Base-by-base conservation (phyloP, 2,888 invertebrate species). In the Orthonychiurus folsomi region DNA sequence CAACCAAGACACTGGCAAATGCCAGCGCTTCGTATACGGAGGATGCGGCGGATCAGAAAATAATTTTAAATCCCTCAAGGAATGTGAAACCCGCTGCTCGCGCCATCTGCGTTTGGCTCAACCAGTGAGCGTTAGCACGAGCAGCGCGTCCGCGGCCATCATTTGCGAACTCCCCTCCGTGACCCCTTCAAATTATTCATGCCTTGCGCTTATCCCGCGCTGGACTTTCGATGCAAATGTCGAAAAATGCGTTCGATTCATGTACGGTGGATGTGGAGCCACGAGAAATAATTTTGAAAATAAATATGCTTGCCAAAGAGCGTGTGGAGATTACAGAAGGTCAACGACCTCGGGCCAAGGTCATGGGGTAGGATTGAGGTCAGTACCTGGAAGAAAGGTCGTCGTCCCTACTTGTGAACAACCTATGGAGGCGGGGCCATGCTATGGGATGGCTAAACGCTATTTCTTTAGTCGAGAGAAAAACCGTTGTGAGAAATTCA, bases 181-280 rank as follows among this genome's bases (percentile, higher is more conserved):
- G 2, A 47, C 25, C n/a, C 48, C 26, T 2, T 62, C 25, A 54
- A 47, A 53, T 21, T 18, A n/a, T 9, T 52, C 55, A 24, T 73
- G 73, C 27, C 52, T 56, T 2, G 71, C 63, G 1, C 53, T 56
- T 25, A 64, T 70, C 37, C 66, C 65, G 5, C 63, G 69, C 0
- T 71, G 67, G 68, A 69, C 68, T 3, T 71, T 58, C 50, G 63
- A 66, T 54, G 26, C 65, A 18, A 61, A 59, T 20, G 55, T 63
- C 48, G 59, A 59, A 48, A 52, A 57, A 50, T 71, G 71, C 50
- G 60, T 61, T 2, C 63, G 53, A 24, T 65, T 67, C 53, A 56
- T 71, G 2, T 74, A 72, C 61, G 70, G 71, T 56, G 73, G 74
- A 54, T 72, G 73, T 60, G 68, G 69, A 60, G 67, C 60, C 56